Evolutionary conservation across 2,113 vertebrate genomes (phyloP), one percentile per base, ranked within the genome.

Genomic region (Rhea americana): DNA sequence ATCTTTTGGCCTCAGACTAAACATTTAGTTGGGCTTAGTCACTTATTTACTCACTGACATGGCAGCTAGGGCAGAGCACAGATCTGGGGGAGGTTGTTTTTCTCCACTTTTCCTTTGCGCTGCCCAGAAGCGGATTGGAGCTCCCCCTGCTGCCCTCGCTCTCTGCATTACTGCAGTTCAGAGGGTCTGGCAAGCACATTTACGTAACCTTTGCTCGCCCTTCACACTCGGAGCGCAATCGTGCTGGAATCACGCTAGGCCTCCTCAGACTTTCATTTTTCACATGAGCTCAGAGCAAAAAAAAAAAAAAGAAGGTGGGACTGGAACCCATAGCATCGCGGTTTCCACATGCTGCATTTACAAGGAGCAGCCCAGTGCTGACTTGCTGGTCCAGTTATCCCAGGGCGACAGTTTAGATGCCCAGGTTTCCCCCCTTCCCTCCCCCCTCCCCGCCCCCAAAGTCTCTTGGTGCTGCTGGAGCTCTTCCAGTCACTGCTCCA

Each of bases 81-180:
- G 72, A 10, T 32, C 65, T 37, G 87, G 71, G 83, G 85, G 85
- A 62, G 72, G 79, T 47, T 91, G 90, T 93, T 94, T 91, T 58
- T 43, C 67, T 88, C 30, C 3, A 68, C 15, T 67, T 86, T 87
- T 47, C 59, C 82, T 88, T 39, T n/a, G 22, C 35, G 48, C 18
- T n/a, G 48, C 56, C 71, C 86, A 95, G n/a, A 51, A 51, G 47
- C 90, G n/a, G 96, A 78, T 87, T 91, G 96, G 63, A 97, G 98
- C 98, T 96, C 98, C 97, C 94, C 94, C 98, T 98, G 97, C 94
- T 93, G 98, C 94, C 74, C n/a, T 13, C 39, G 35, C 45, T 3
- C 68, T 14, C 22, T 32, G 2, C 47, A n/a, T 13, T 26, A 3
- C 28, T 21, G 37, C 43, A 45, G 2, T 35, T 15, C 8, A 5